Evolutionary conservation across 2,888 invertebrate species (phyloP).

Genomic region (Caenorhabditis panamensis): DNA sequence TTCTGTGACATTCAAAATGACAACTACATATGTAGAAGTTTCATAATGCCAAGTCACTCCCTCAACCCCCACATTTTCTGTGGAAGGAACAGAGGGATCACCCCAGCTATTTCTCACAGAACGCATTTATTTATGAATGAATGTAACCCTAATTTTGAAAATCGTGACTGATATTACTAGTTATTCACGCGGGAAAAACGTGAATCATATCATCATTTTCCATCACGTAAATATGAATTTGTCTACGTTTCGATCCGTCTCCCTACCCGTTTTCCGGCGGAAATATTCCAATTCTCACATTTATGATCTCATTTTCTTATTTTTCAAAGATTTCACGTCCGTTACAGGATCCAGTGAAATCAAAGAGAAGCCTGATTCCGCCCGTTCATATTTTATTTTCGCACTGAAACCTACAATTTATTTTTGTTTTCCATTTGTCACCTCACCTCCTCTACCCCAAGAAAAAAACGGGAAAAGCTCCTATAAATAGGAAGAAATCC

Average conservation of each 20-base stretch:
- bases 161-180: no score
- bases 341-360: no score
- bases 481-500: neutral
- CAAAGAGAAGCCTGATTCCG: no score
- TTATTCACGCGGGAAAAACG: conserved; percentile 51
- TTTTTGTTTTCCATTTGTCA: neutral
- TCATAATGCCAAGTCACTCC: conserved; percentile 3
- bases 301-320: neutral
- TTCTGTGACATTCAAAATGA: no score
- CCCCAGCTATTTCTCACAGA: neutral
- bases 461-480: no score
- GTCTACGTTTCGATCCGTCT: neutral
- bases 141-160: conserved; percentile 35
- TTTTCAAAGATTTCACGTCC: neutral
- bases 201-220: conserved; percentile 46
- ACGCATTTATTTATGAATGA: conserved; percentile 16
- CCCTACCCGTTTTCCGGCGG: neutral
- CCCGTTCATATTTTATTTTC: neutral
- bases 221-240: conserved; percentile 30
- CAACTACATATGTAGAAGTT: no score
- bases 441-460: conserved; percentile 11
- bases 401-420: neutral
- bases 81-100: no score
- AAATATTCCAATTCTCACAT: neutral
- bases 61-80: no score